A percentile compares a stretch with the other conserved stretches of the same genome.
Conservation (phyloP, 2,888 invertebrate species). For the Alloplasta piceator region DNA sequence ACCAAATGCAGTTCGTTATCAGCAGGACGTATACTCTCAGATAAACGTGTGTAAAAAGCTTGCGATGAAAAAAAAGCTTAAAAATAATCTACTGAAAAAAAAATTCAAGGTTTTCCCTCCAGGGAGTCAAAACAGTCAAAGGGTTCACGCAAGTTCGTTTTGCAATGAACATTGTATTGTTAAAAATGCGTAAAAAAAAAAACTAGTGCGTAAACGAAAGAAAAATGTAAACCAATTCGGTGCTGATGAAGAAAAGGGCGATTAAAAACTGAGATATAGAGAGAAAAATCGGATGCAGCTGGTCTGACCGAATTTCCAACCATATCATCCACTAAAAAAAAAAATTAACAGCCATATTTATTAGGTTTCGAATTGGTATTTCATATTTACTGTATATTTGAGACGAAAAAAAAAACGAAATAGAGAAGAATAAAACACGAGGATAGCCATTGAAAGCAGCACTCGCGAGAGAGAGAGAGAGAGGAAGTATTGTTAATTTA, state of each 20-base stretch:
- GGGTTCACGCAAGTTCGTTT: constrained; percentile 62
- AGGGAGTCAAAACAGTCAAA: too few relatives aligned
- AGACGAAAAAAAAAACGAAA: constrained; percentile 14
- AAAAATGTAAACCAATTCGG: constrained; percentile 51
- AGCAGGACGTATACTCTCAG: constrained; percentile 32
- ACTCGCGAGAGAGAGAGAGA: constrained; percentile 33
- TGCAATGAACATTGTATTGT: constrained; percentile 64
- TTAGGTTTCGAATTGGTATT: constrained; percentile 62
- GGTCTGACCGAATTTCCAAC: constrained; percentile 65
- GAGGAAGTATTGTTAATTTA: constrained; percentile 63
- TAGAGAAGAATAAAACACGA: constrained; percentile 7
- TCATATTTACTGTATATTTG: constrained; percentile 49
- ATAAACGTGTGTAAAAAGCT: background rate
- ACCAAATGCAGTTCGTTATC: constrained; percentile 37
- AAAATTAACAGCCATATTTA: constrained; percentile 60
- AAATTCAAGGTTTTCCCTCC: too few relatives aligned
- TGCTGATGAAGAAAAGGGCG: constrained; percentile 49
- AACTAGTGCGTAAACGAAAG: constrained; percentile 21
- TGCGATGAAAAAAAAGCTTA: background rate
- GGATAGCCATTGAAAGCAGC: constrained; percentile 47
- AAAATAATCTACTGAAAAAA: too few relatives aligned
- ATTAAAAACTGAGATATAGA: constrained; percentile 60
- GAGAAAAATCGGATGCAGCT: constrained; percentile 65
- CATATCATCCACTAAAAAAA: constrained; percentile 63
- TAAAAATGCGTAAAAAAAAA: constrained; percentile 12